These are phyloP conservation scores for Cynopterus sphinx DNA, from an alignment of 2,797 vertebrate species.

Conservation along the genomic window DNA sequence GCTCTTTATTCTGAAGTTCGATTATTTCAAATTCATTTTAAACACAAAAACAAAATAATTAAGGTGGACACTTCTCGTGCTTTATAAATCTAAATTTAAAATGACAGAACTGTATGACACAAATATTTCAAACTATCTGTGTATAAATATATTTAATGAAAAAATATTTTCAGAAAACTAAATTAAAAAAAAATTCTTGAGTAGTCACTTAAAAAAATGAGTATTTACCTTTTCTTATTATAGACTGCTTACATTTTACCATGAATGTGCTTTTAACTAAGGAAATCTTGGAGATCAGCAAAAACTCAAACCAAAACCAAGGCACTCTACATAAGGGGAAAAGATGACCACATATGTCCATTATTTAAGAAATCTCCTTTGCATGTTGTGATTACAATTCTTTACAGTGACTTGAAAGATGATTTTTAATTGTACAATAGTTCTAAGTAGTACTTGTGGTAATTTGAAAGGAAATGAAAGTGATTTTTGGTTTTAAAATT, in stretches of 20 bases:
- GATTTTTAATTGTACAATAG: constrained; percentile 7
- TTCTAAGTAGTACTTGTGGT: not conserved
- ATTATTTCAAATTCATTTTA: not conserved
- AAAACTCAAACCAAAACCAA: constrained; percentile 3
- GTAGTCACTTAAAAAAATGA: not conserved
- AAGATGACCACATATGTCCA: not conserved
- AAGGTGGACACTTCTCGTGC: not conserved
- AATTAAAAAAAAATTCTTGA: not conserved
- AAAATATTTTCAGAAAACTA: not conserved
- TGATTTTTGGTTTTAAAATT: not conserved
- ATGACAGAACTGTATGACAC: not conserved
- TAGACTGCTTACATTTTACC: not conserved
- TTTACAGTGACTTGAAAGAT: not conserved
- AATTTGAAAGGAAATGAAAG: not conserved
- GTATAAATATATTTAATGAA: not conserved
- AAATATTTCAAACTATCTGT: not conserved
- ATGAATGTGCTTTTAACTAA: not conserved
- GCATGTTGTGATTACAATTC: not conserved
- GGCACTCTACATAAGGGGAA: not conserved
- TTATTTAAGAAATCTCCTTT: not conserved
- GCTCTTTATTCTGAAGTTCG: not conserved
- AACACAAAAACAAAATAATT: not conserved
- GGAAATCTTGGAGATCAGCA: not conserved
- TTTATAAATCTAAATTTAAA: not conserved
- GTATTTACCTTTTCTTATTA: not conserved